Conservation (phyloP, 2,113 vertebrate species). For the Morphnarchus princeps region DNA sequence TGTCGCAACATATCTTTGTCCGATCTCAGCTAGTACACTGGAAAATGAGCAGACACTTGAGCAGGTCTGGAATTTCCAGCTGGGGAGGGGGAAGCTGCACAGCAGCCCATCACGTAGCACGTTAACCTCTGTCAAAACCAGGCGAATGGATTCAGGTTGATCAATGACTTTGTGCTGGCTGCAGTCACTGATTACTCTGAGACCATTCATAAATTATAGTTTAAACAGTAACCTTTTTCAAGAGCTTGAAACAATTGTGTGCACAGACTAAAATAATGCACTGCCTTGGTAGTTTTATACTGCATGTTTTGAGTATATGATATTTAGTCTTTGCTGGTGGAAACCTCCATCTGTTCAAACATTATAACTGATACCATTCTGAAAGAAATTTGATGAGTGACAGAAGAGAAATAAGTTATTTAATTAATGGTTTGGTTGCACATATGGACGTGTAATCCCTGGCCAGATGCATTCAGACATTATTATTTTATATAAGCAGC, state of each 20-base stretch:
- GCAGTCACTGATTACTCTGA: neutral
- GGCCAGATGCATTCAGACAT: neutral
- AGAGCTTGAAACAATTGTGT: neutral
- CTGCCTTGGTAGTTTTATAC: neutral
- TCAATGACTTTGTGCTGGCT: neutral
- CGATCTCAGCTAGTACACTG: neutral
- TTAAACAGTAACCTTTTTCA: neutral
- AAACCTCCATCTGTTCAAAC: neutral
- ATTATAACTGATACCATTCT: neutral
- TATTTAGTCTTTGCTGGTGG: neutral
- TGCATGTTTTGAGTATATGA: neutral
- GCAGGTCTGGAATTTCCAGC: neutral
- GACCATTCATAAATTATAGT: neutral
- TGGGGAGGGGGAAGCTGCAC: rapidly evolving
- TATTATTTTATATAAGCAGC: neutral
- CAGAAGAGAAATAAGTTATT: neutral
- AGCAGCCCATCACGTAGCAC: neutral
- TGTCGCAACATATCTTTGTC: rapidly evolving
- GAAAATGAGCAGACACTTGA: neutral
- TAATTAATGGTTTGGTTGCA: neutral
- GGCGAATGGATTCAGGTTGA: neutral
- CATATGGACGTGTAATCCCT: neutral
- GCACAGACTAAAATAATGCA: neutral
- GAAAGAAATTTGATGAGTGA: neutral
- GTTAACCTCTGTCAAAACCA: neutral